These are phyloP conservation scores for Tinamus major DNA, from an alignment of 2,797 vertebrate genomes.

Conservation along the genomic window DNA sequence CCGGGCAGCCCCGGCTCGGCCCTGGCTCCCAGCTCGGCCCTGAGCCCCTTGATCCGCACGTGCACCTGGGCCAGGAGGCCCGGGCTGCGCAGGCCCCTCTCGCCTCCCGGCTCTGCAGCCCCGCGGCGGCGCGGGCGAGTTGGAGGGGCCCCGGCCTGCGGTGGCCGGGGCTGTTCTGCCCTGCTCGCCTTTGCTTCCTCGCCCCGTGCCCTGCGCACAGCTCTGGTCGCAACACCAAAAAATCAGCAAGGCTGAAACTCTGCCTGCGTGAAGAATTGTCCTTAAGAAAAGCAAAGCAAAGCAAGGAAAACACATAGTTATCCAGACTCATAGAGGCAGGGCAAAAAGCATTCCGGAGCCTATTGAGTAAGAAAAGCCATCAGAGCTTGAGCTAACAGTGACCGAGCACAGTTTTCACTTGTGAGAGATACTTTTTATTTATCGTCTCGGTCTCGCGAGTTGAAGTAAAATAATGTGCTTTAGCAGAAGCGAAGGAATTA, in stretches of 20 bases:
- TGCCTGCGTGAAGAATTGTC: not conserved
- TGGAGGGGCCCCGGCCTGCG: no score
- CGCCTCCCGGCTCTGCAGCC: no score
- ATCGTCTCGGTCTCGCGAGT: slow-evolving; percentile 5
- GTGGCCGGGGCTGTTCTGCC: not conserved
- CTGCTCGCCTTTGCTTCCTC: not conserved
- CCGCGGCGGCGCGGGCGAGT: no score
- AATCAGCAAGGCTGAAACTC: not conserved
- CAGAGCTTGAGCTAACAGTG: not conserved
- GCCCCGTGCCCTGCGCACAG: not conserved
- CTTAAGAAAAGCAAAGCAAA: not conserved
- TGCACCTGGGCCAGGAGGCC: no score
- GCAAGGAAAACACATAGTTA: not conserved
- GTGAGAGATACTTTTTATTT: not conserved
- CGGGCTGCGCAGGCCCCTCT: no score
- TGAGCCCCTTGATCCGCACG: not conserved
- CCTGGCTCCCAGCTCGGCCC: not conserved
- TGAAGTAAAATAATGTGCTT: slow-evolving; percentile 2
- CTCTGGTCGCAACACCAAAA: not conserved
- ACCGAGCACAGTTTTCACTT: not conserved
- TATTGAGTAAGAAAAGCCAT: not conserved
- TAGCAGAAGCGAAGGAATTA: slow-evolving; percentile 18
- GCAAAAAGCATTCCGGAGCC: slow-evolving; percentile 40
- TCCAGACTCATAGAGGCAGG: not conserved
- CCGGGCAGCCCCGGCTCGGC: not conserved